These are phyloP conservation scores for Achatina immaculata DNA, from an alignment of 1,140 invertebrate genomes.

Conservation along the genomic window DNA sequence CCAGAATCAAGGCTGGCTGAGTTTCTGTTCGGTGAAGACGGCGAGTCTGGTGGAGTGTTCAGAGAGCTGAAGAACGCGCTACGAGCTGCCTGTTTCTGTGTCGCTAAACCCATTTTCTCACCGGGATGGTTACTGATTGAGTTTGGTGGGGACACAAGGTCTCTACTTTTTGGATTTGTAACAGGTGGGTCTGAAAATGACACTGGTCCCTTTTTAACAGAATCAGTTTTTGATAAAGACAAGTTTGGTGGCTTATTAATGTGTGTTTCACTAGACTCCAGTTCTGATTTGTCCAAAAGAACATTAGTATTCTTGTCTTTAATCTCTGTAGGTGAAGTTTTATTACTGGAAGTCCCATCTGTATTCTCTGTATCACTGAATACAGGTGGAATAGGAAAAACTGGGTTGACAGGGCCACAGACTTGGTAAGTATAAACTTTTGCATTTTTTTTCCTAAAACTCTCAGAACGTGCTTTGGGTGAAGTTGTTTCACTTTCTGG, in stretches of 20 bases:
- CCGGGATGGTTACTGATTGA: background rate
- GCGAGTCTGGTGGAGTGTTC: conserved; percentile 35
- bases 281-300: background rate
- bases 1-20: conserved; percentile 31
- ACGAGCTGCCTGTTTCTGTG: conserved; percentile 44
- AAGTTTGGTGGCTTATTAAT: background rate
- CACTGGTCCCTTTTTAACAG: conserved; percentile 13
- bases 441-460: background rate
- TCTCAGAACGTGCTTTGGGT: background rate
- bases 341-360: background rate
- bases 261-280: background rate
- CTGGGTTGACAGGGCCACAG: conserved; percentile 24
- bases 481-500: background rate
- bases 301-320: background rate
- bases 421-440: conserved; percentile 20
- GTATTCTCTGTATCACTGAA: background rate
- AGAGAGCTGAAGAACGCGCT: conserved; percentile 45
- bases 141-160: background rate
- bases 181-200: conserved; percentile 20
- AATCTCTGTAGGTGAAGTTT: background rate
- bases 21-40: conserved; percentile 8
- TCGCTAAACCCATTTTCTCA: conserved; percentile 11
- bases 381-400: conserved; percentile 24
- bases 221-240: background rate
- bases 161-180: background rate